phyloP scores from a whole-genome alignment of 2,797 vertebrate species.

The Sebastes nivosus region DNA sequence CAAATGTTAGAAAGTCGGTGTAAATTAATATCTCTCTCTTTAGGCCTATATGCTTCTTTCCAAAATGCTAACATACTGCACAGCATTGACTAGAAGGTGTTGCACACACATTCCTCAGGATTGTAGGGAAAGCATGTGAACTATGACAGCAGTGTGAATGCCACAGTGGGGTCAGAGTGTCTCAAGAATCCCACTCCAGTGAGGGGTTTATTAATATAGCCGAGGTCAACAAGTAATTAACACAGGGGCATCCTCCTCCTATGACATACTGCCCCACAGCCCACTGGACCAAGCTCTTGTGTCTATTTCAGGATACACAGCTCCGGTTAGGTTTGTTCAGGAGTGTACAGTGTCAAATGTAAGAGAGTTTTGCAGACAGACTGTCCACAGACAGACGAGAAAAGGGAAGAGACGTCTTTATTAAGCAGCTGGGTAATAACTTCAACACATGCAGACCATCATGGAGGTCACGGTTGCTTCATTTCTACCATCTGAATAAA shows the following conservation, averaged over 20 bases:
- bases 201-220: slow-evolving; percentile 57
- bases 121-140: slow-evolving; percentile 50
- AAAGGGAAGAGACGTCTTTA: slow-evolving; percentile 9
- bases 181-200: slow-evolving; percentile 45
- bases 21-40: neutral
- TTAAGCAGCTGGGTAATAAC: neutral
- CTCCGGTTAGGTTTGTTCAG: slow-evolving; percentile 33
- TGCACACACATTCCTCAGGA: slow-evolving; percentile 23
- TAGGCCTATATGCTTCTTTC: neutral
- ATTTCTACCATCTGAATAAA: neutral
- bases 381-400: slow-evolving; percentile 7
- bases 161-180: slow-evolving; percentile 49
- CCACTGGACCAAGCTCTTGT: neutral
- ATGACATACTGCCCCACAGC: slow-evolving; percentile 20
- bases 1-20: neutral
- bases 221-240: slow-evolving; percentile 34
- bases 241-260: slow-evolving; percentile 23
- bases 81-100: neutral
- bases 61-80: neutral
- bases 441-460: neutral
- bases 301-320: slow-evolving; percentile 37
- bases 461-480: neutral
- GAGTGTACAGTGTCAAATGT: neutral
- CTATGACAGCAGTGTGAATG: slow-evolving; percentile 49
- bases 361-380: slow-evolving; percentile 4